A percentile compares a stretch with the other conserved stretches of the same genome.
Conservation (phyloP, 92 coral and sea anemone species). For the Actinostola sp. region DNA sequence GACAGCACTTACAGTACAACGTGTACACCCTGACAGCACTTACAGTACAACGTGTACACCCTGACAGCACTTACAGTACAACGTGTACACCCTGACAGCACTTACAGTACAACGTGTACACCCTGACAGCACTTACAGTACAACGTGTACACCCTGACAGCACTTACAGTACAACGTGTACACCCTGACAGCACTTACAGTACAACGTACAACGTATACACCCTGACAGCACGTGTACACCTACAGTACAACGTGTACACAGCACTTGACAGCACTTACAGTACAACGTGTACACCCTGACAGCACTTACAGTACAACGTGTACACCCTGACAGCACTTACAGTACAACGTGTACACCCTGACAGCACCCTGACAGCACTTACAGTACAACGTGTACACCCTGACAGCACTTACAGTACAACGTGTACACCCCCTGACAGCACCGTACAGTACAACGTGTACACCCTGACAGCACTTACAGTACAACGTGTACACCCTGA, state of each 20-base stretch:
- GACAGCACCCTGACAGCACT: background rate
- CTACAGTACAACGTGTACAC: background rate
- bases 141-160: no score
- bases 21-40: no score
- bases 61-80: background rate
- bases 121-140: background rate
- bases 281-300: background rate
- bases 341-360: background rate
- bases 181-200: background rate
- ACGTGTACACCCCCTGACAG: no score
- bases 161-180: no score
- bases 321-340: no score
- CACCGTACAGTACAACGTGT: no score
- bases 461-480: background rate
- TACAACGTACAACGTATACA: background rate
- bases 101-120: background rate
- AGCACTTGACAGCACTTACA: background rate
- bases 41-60: background rate
- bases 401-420: background rate
- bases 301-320: background rate
- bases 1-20: background rate
- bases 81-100: no score
- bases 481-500: background rate
- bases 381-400: background rate
- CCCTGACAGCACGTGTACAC: background rate